A percentile compares a stretch with the other conserved stretches of the same genome.
Evolutionary conservation across 2,797 vertebrate species (phyloP).

Genomic region (Onychomys torridus): DNA sequence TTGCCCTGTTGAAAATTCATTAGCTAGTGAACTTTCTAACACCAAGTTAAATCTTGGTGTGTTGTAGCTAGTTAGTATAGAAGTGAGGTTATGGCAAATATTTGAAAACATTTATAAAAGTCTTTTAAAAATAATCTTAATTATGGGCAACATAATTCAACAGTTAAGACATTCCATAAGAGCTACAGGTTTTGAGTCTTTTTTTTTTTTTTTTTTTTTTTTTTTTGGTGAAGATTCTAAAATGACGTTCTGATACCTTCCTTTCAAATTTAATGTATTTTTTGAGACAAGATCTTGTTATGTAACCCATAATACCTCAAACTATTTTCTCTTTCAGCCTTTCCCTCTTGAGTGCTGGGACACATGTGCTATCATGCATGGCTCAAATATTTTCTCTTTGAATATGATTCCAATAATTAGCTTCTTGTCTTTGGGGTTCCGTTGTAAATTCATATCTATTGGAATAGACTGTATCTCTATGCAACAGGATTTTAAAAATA

Average conservation of each 20-base stretch:
- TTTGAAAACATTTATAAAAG: conserved; percentile 47
- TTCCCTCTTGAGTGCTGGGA: neutral
- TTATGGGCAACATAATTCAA: neutral
- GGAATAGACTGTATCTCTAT: neutral
- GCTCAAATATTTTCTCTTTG: conserved; percentile 46
- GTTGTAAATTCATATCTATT: neutral
- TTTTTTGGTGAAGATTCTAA: neutral
- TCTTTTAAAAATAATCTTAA: neutral
- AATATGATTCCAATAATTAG: conserved; percentile 43
- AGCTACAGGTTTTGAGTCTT: conserved; percentile 15
- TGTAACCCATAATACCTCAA: neutral
- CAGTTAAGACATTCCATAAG: conserved; percentile 47
- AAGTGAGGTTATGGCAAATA: neutral
- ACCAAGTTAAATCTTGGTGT: conserved; percentile 52
- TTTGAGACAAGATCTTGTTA: neutral
- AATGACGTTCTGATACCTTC: neutral
- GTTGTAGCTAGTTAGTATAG: neutral
- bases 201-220: neutral
- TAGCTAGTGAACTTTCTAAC: neutral
- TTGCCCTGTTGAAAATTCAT: conserved; percentile 14
- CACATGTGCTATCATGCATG: neutral
- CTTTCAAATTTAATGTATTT: neutral
- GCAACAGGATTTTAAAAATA: conserved; percentile 4
- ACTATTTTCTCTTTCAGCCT: neutral
- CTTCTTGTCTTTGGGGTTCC: conserved; percentile 31